Conservation (phyloP, 2,888 invertebrate genomes). For the Tipula vernalis region DNA sequence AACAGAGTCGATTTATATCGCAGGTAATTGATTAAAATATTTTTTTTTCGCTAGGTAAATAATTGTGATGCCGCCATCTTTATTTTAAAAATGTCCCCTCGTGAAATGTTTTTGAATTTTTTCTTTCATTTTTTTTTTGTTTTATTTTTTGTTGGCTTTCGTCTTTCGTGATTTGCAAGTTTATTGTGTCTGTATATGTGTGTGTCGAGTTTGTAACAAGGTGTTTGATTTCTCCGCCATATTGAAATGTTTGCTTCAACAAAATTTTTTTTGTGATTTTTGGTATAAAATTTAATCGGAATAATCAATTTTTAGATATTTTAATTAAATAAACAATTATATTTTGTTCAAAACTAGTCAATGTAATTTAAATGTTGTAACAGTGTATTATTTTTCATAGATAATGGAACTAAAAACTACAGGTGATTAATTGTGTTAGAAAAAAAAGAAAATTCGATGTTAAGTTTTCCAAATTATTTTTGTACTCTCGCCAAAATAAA, state of each 20-base stretch:
- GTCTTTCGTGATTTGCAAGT: not conserved
- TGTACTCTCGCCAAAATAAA: not conserved
- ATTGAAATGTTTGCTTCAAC: conserved; percentile 6
- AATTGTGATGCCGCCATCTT: conserved; percentile 7
- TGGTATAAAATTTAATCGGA: not conserved
- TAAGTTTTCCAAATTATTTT: not conserved
- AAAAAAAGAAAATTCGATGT: not conserved
- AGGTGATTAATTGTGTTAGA: not conserved
- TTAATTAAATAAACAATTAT: not conserved
- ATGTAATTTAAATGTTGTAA: not conserved
- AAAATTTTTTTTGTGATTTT: not conserved
- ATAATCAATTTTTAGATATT: not conserved
- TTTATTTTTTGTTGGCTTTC: not conserved
- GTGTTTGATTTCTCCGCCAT: conserved; percentile 8
- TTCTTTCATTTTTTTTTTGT: conserved; percentile 12
- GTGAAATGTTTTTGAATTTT: conserved; percentile 13
- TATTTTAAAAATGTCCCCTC: conserved; percentile 7
- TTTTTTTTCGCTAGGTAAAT: not conserved
- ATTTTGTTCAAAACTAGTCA: not conserved
- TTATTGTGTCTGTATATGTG: not conserved
- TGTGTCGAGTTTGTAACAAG: not conserved
- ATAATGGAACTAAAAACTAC: not conserved
- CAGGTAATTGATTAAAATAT: conserved; percentile 50
- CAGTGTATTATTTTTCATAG: not conserved
- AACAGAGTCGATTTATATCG: conserved; percentile 76